A percentile compares a stretch with the other conserved stretches of the same genome.
These are phyloP conservation scores for Bursaphelenchus mucronatus DNA, from an alignment of 1,140 invertebrate genomes.

Conservation along the genomic window DNA sequence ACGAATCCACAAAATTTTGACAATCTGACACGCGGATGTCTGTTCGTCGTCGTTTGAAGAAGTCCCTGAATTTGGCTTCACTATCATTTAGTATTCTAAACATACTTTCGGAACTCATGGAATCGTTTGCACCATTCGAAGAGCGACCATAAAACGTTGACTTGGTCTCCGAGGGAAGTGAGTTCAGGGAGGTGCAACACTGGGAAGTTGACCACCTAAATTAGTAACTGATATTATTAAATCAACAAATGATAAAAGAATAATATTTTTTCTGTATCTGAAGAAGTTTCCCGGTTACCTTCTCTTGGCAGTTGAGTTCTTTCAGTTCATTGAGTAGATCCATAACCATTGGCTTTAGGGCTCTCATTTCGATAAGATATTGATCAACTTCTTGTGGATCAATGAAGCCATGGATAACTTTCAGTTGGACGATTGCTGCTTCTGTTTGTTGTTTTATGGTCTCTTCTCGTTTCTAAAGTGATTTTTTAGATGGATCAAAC, in stretches of 20 bases:
- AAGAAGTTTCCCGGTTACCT: slow-evolving; percentile 20
- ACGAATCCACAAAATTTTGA: slow-evolving; percentile 28
- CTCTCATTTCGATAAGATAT: slow-evolving; percentile 32
- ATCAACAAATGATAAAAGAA: slow-evolving; percentile 7
- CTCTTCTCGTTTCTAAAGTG: slow-evolving; percentile 35
- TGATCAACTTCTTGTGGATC: slow-evolving; percentile 36
- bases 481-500: not conserved
- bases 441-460: slow-evolving; percentile 13
- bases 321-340: slow-evolving; percentile 30
- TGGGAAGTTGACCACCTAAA: slow-evolving; percentile 30
- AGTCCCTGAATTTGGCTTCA: slow-evolving; percentile 23
- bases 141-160: slow-evolving; percentile 32
- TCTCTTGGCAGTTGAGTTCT: slow-evolving; percentile 35
- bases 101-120: slow-evolving; percentile 30
- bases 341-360: slow-evolving; percentile 29
- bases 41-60: slow-evolving; percentile 29
- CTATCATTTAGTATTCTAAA: too few relatives aligned
- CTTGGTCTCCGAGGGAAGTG: slow-evolving; percentile 23
- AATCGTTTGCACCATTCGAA: slow-evolving; percentile 40
- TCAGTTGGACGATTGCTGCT: slow-evolving; percentile 25
- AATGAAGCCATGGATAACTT: slow-evolving; percentile 36
- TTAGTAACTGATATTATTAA: slow-evolving; percentile 18
- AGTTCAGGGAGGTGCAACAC: slow-evolving; percentile 23
- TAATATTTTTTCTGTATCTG: not conserved
- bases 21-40: slow-evolving; percentile 39